Conservation (phyloP, 1,140 invertebrate genomes). For the Idris sp. region DNA sequence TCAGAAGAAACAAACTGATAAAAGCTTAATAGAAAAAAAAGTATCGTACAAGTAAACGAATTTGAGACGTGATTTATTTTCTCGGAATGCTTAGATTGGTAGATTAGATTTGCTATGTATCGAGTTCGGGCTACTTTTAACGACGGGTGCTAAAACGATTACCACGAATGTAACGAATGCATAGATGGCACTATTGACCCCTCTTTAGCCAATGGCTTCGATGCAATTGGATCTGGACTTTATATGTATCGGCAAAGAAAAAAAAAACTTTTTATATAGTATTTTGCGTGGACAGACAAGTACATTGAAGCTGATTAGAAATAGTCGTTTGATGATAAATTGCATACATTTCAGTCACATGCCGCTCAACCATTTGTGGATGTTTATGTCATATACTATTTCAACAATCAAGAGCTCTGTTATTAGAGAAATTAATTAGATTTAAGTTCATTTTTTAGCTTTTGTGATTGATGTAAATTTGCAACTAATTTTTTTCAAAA, state of each 20-base stretch:
- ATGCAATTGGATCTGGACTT: slow-evolving; percentile 64
- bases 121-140: slow-evolving; percentile 33
- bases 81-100: slow-evolving; percentile 42
- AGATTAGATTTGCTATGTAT: slow-evolving; percentile 17
- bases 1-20: slow-evolving; percentile 3
- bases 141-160: slow-evolving; percentile 63
- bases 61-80: slow-evolving; percentile 15
- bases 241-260: too few species aligned
- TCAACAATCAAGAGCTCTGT: slow-evolving; percentile 51
- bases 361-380: slow-evolving; percentile 42
- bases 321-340: slow-evolving; percentile 48
- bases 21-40: slow-evolving; percentile 9
- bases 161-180: slow-evolving; percentile 66
- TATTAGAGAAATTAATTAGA: slow-evolving; percentile 39
- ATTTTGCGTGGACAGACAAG: slow-evolving; percentile 15
- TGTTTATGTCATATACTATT: too few species aligned
- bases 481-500: too few species aligned
- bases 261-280: too few species aligned
- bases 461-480: too few species aligned
- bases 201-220: slow-evolving; percentile 64
- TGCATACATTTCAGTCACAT: slow-evolving; percentile 53
- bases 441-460: slow-evolving; percentile 34
- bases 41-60: slow-evolving; percentile 45
- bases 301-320: slow-evolving; percentile 45
- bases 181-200: slow-evolving; percentile 67